Percentiles rank a stretch among this genome's conserved stretches.
Conservation (phyloP, 2,113 vertebrate genomes). For the Sphaerodactylus townsendi region DNA sequence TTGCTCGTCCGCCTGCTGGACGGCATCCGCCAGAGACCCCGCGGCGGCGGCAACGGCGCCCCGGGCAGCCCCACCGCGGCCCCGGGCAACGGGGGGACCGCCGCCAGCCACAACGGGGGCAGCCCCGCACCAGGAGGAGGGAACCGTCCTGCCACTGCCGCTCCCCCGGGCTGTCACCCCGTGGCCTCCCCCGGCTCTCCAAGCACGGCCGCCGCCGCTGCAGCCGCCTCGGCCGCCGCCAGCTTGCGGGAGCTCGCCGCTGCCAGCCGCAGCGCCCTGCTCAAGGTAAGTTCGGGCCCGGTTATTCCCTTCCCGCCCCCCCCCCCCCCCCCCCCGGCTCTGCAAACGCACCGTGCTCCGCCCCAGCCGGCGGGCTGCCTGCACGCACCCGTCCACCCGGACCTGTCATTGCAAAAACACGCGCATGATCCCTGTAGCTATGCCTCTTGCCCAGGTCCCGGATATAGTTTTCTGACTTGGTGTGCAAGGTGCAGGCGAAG, state of each 20-base stretch:
- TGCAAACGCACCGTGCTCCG: too few species aligned
- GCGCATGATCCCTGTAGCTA: too few species aligned
- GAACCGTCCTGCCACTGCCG: neutral
- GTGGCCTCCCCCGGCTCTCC: conserved; percentile 25
- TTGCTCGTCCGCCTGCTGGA: conserved; percentile 91
- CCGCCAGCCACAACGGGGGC: neutral
- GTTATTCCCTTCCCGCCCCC: neutral
- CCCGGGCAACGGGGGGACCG: neutral
- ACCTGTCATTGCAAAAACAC: too few species aligned
- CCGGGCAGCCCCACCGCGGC: conserved; percentile 48
- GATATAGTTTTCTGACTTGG: too few species aligned
- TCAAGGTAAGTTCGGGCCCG: conserved; percentile 77
- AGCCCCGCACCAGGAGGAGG: conserved; percentile 35
- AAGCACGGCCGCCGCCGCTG: conserved; percentile 50
- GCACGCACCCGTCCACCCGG: neutral
- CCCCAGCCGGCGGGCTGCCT: neutral
- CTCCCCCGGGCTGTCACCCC: conserved; percentile 44
- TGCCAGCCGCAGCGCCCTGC: conserved; percentile 76
- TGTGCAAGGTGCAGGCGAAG: neutral
- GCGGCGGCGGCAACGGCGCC: conserved; percentile 52
- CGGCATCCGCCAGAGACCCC: conserved; percentile 90
- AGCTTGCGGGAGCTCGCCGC: conserved; percentile 80
- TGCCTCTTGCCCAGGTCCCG: neutral
- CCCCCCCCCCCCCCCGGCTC: neutral
- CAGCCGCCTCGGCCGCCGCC: conserved; percentile 77